These are phyloP conservation scores for Dicroscelio sp. DNA, from an alignment of 2,888 invertebrate species.

Conservation along the genomic window DNA sequence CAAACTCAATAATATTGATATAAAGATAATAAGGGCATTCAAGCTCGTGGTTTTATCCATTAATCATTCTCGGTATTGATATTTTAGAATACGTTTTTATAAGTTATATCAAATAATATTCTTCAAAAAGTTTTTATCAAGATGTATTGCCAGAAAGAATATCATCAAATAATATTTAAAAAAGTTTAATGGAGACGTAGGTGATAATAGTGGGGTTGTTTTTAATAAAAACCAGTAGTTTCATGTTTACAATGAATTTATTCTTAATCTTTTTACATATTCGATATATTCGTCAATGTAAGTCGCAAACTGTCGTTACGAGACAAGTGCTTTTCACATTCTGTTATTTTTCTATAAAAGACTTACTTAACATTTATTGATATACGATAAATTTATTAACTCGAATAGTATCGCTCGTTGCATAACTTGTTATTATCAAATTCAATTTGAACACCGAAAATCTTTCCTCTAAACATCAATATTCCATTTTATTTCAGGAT, in stretches of 20 bases:
- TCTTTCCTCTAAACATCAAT: constrained; percentile 32
- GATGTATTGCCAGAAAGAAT: too few species aligned
- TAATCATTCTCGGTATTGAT: too few species aligned
- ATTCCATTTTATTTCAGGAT: constrained; percentile 35
- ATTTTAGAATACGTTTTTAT: too few species aligned
- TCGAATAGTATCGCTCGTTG: constrained; percentile 69
- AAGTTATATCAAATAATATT: too few species aligned
- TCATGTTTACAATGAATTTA: constrained; percentile 62
- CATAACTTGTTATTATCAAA: constrained; percentile 63
- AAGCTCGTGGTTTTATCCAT: too few species aligned
- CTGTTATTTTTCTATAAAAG: constrained; percentile 55
- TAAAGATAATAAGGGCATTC: too few species aligned
- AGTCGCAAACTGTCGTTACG: constrained; percentile 39
- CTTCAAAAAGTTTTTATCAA: too few species aligned
- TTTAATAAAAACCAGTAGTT: neutral
- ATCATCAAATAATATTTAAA: neutral
- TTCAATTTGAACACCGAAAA: constrained; percentile 57
- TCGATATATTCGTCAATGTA: constrained; percentile 52
- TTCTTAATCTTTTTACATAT: constrained; percentile 62
- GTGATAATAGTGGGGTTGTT: too few species aligned
- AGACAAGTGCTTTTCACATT: constrained; percentile 56
- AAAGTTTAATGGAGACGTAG: too few species aligned
- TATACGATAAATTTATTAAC: constrained; percentile 54
- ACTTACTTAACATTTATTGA: constrained; percentile 65
- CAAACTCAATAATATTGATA: too few species aligned